phyloP scores from a whole-genome alignment of 2,888 invertebrate species.

The Bombyx huttoni region DNA sequence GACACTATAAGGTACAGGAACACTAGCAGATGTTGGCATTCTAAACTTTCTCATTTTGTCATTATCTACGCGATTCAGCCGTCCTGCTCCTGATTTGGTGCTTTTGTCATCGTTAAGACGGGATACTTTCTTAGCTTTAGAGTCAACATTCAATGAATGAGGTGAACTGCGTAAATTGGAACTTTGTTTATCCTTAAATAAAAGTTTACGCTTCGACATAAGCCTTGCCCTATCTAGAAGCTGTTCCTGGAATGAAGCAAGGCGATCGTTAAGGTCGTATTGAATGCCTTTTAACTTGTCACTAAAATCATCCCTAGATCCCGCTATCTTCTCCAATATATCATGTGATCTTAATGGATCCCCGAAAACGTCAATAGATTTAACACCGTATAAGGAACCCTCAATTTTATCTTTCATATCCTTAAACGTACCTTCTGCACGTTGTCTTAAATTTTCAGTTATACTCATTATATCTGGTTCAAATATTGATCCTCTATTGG shows the following conservation, averaged over 20 bases:
- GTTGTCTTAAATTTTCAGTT: slow-evolving; percentile 23
- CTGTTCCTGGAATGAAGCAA: slow-evolving; percentile 33
- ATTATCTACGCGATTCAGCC: background rate
- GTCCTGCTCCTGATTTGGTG: background rate
- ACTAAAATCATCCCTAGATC: slow-evolving; percentile 32
- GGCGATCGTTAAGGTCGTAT: slow-evolving; percentile 39
- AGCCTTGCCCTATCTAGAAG: slow-evolving; percentile 24
- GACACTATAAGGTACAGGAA: slow-evolving; percentile 18
- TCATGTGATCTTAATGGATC: slow-evolving; percentile 24
- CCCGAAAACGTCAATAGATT: slow-evolving; percentile 11
- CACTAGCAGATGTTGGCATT: slow-evolving; percentile 25
- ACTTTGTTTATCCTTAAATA: background rate
- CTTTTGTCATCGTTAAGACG: background rate
- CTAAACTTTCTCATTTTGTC: slow-evolving; percentile 8
- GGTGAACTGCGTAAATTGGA: background rate
- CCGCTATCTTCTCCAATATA: slow-evolving; percentile 28
- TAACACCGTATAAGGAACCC: slow-evolving; percentile 19
- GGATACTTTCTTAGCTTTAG: background rate
- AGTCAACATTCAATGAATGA: background rate
- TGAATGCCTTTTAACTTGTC: slow-evolving; percentile 45
- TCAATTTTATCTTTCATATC: slow-evolving; percentile 30
- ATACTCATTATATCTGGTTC: slow-evolving; percentile 15
- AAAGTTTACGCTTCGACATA: slow-evolving; percentile 7
- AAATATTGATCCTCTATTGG: slow-evolving; percentile 9
- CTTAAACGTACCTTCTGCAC: slow-evolving; percentile 30